Evolutionary conservation across 2,113 vertebrate genomes (phyloP).

Genomic region (Isurus oxyrinchus): DNA sequence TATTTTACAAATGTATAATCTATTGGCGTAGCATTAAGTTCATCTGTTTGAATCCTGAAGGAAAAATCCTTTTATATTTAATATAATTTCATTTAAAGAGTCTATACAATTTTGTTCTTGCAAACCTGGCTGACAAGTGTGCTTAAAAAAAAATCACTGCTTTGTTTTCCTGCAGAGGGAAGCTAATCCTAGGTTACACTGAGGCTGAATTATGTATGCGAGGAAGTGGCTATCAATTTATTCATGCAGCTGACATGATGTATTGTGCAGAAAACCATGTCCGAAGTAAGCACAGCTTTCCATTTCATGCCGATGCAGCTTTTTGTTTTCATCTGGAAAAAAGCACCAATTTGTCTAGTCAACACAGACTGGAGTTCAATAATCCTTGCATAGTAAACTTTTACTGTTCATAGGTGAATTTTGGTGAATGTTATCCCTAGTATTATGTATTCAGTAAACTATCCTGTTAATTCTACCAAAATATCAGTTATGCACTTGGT

Average conservation of each 20-base stretch:
- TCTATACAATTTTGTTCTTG: neutral
- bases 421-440: too few species aligned
- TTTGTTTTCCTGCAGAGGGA: constrained; percentile 59
- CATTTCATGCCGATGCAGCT: neutral
- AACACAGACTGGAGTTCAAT: neutral
- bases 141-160: neutral
- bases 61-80: neutral
- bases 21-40: neutral
- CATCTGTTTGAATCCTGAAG: neutral
- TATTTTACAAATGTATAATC: neutral
- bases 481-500: neutral
- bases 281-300: constrained; percentile 62
- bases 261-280: constrained; percentile 75
- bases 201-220: constrained; percentile 69
- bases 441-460: neutral
- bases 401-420: neutral
- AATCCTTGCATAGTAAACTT: neutral
- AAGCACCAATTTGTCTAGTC: neutral
- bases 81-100: neutral
- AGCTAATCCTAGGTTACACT: constrained; percentile 69
- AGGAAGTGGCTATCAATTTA: constrained; percentile 75
- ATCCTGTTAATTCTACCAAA: neutral
- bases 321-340: neutral
- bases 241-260: constrained; percentile 81
- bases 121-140: neutral